These are phyloP conservation scores for Craseonycteris thonglongyai DNA, from an alignment of 2,113 vertebrate genomes.

Conservation along the genomic window DNA sequence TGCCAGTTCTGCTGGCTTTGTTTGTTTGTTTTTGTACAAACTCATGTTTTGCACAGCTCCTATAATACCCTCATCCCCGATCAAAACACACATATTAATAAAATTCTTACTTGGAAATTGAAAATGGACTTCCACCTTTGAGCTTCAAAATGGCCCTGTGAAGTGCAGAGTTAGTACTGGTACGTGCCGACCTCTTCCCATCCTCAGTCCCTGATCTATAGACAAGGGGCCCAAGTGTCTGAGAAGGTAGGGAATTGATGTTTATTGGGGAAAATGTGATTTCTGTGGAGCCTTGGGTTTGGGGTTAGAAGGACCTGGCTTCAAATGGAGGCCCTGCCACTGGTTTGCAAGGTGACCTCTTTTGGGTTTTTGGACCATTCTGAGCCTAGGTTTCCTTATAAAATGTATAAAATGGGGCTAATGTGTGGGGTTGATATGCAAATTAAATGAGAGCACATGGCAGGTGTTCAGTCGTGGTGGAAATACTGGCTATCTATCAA, in stretches of 20 bases:
- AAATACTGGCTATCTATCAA: background rate
- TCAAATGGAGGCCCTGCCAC: background rate
- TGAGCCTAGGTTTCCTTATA: background rate
- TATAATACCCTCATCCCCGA: background rate
- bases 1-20: background rate
- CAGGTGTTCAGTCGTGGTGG: background rate
- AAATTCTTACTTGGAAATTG: background rate
- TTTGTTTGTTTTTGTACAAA: background rate
- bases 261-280: background rate
- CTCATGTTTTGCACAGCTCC: background rate
- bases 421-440: background rate
- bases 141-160: background rate
- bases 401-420: background rate
- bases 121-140: background rate
- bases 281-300: background rate
- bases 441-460: background rate
- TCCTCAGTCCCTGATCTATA: background rate
- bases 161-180: background rate
- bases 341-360: background rate
- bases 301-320: background rate
- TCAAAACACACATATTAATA: background rate
- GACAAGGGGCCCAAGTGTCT: background rate
- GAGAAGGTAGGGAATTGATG: background rate
- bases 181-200: fast-evolving
- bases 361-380: background rate